Base-by-base conservation (phyloP, 2,797 vertebrate species). In the Cyclopterus lumpus region DNA sequence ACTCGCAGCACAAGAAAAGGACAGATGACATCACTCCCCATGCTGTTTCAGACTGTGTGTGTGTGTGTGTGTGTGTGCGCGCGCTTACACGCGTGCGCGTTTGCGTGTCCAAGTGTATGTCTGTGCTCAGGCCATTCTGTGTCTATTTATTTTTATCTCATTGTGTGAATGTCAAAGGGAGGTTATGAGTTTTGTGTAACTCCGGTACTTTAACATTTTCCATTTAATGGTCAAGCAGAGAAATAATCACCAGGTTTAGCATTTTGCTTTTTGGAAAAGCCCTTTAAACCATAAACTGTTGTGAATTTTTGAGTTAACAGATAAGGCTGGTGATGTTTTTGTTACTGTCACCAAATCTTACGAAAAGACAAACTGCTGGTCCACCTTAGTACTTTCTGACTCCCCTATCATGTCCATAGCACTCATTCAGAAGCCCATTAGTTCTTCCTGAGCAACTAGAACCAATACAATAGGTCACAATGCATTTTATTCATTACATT, bases 21-120 rank as follows among this genome's bases (percentile, higher is more conserved):
- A 34, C 74, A 80, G 86, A 88, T 92, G 89, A 93, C 82, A 81
- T 91, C 88, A 92, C 77, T 64, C 61, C 77, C 49, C 57, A 30
- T 46, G 10, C 51, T 85, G 77, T 82, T 81, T 76, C 65, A 76
- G 10, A 28, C 44, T 91, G 79, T 77, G 53, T 40, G 28, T n/a
- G 2, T 49, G 40, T 67, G 30, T 32, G 26, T 69, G 40, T 68
- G 26, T 54, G 28, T 18, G 6, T 58, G 9, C 4, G 6, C 1
- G 28, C 58, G 54, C 2, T 26, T n/a, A n/a, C n/a, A n/a, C n/a
- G n/a, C n/a, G n/a, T n/a, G n/a, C n/a, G n/a, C n/a, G n/a, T n/a
- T n/a, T n/a, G n/a, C n/a, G n/a, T n/a, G n/a, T n/a, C n/a, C n/a
- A n/a, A n/a, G n/a, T 68, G 28, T 18, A 6, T 58, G 9, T 4